These are phyloP conservation scores for Amphiprion clarkii DNA, from an alignment of 2,797 vertebrate genomes.

Conservation along the genomic window DNA sequence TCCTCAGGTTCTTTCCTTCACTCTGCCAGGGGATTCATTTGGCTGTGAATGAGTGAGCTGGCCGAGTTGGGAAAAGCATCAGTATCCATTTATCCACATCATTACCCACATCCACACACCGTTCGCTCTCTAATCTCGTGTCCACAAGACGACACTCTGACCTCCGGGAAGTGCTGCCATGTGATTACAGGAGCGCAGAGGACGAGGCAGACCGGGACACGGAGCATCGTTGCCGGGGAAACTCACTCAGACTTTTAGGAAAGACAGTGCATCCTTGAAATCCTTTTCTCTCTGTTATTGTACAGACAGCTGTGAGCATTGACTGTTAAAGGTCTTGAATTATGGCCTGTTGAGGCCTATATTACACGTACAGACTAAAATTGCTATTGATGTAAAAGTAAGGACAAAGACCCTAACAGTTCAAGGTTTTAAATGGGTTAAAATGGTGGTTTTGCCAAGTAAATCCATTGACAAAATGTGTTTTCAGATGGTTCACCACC, in stretches of 20 bases:
- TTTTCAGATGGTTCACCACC: too few species aligned
- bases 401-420: too few species aligned
- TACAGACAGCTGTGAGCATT: too few species aligned
- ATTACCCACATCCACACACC: conserved; percentile 70
- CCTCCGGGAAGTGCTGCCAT: conserved; percentile 50
- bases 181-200: conserved; percentile 44
- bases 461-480: too few species aligned
- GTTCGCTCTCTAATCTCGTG: conserved; percentile 37
- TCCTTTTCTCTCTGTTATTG: too few species aligned
- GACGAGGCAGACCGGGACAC: conserved; percentile 10
- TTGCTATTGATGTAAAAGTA: too few species aligned
- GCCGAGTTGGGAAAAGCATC: conserved; percentile 67
- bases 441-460: too few species aligned
- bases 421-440: too few species aligned
- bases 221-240: background rate
- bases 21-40: conserved; percentile 45
- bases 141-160: conserved; percentile 37
- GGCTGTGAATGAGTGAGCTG: conserved; percentile 30
- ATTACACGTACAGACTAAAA: too few species aligned
- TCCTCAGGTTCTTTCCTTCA: background rate
- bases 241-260: too few species aligned
- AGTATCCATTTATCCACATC: conserved; percentile 78
- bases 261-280: conserved; percentile 11
- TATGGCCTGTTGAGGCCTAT: too few species aligned
- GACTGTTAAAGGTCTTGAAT: too few species aligned